phyloP scores from a whole-genome alignment of 1,140 invertebrate species.

The Lerema accius region DNA sequence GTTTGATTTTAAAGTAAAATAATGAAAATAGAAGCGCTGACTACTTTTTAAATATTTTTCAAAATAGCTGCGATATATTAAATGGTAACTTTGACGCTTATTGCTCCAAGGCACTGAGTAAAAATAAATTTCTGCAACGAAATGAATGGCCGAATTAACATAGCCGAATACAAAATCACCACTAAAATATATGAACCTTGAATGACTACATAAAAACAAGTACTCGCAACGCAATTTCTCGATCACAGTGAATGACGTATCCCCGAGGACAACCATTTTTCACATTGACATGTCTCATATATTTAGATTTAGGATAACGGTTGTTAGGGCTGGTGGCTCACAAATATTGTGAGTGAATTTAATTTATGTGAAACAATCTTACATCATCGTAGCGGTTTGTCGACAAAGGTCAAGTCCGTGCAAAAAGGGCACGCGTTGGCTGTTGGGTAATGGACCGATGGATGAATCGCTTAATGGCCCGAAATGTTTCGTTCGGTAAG shows the following conservation, averaged over 20 bases:
- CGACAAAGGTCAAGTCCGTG: constrained; percentile 26
- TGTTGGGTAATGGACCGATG: constrained; percentile 34
- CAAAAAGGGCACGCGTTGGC: constrained; percentile 23
- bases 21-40: no score
- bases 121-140: not conserved
- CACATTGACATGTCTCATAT: not conserved
- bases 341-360: constrained; percentile 10
- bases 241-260: not conserved
- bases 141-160: not conserved
- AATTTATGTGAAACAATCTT: constrained; percentile 17
- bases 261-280: not conserved
- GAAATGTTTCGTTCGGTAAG: constrained; percentile 14
- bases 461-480: constrained; percentile 22
- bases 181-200: not conserved
- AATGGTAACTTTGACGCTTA: no score
- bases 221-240: not conserved
- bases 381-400: constrained; percentile 13
- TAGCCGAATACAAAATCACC: not conserved
- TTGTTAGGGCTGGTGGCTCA: constrained; percentile 9
- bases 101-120: no score
- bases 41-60: no score
- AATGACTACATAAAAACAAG: not conserved
- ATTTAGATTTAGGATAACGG: constrained; percentile 21
- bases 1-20: no score
- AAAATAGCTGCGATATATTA: no score